Base-by-base conservation (phyloP, 2,113 vertebrate genomes). In the Oxyruncus cristatus region DNA sequence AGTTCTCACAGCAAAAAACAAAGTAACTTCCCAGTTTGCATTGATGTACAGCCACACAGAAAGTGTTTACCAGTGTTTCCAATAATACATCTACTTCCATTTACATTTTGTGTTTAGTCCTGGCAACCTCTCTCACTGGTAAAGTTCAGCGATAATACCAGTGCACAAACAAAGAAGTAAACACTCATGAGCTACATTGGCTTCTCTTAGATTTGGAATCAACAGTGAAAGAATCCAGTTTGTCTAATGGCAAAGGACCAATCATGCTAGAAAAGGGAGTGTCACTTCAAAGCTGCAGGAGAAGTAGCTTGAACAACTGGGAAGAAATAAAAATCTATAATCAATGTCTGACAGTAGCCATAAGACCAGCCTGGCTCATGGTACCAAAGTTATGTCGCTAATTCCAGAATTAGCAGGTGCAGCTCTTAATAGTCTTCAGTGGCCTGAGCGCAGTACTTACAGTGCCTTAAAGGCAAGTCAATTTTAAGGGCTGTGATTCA, bases 1-100 rank as follows among this genome's bases (percentile, higher is more conserved):
- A 88, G 67, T 32, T 85, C 81, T 63, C 55, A 9, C 11, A 85
- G 62, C 30, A 73, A 89, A 94, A 82, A 37, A 73, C n/a, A 56
- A 56, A 82, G 52, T 21, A 87, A 81, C 52, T 82, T 91, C 32
- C 37, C 76, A 72, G 72, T 16, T 39, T 79, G 46, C 76, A 37
- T 0, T 86, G 95, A 74, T 12, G 41, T 65, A 93, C 71, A 72
- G 56, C 33, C 56, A 81, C 15, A 12, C 58, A 74, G 71, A 71
- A 73, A 95, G 39, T 89, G 93, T 95, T 95, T 97, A 95, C 55
- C 71, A 75, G 44, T n/a, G 66, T 96, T 95, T 81, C 92, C 71
- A 94, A 80, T 70, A 95, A 92, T 95, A 91, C 28, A 96, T 85
- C 86, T 88, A 88, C 92, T 89, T 91, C 49, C 80, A 96, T 91